Evolutionary conservation across 1,140 invertebrate genomes (phyloP).

Genomic region (Patella vulgata): DNA sequence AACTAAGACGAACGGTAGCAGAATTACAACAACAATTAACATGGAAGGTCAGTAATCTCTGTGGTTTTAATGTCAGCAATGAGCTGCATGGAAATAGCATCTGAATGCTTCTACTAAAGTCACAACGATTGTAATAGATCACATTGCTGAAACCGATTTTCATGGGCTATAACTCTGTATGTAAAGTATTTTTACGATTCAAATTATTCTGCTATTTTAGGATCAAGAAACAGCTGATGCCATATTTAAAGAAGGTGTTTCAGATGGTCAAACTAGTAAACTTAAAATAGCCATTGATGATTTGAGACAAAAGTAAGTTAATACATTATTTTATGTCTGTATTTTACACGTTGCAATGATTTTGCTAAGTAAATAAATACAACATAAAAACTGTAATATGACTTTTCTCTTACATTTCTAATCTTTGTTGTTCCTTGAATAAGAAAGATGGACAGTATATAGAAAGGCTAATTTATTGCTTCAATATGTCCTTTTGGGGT

Average conservation of each 20-base stretch:
- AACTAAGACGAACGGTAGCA: conserved; percentile 47
- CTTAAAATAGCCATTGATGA: conserved; percentile 55
- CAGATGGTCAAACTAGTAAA: conserved; percentile 47
- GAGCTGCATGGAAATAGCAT: too few species aligned
- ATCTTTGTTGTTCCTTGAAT: conserved; percentile 60
- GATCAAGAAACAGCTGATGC: conserved; percentile 53
- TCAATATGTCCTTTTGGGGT: too few species aligned
- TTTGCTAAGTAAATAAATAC: too few species aligned
- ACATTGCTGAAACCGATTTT: too few species aligned
- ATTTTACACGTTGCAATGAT: background rate
- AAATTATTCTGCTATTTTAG: too few species aligned
- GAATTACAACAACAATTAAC: conserved; percentile 50
- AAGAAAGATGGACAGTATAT: conserved; percentile 3
- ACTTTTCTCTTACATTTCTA: too few species aligned
- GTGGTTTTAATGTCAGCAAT: too few species aligned
- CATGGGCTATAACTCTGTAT: too few species aligned
- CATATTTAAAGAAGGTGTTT: conserved; percentile 53
- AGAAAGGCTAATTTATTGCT: too few species aligned
- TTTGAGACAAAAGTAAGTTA: conserved; percentile 43
- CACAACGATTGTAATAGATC: too few species aligned
- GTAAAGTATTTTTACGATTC: too few species aligned
- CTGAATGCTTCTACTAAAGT: background rate
- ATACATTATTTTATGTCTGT: background rate
- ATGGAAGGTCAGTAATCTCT: conserved; percentile 46
- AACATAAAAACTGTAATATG: too few species aligned